Conservation (phyloP, 2,797 vertebrate species). For the Limosa lapponica region DNA sequence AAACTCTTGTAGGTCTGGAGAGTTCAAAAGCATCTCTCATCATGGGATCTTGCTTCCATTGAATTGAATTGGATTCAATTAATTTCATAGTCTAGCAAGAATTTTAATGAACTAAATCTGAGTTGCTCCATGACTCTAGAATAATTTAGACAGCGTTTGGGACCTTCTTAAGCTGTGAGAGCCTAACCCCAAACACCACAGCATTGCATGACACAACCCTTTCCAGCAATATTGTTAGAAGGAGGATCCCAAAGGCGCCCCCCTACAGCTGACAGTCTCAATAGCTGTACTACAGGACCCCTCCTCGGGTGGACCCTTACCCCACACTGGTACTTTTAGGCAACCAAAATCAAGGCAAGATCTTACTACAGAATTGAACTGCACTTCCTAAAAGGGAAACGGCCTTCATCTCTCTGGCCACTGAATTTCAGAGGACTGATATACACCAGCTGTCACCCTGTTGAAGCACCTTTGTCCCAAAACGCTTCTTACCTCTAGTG, state of each 20-base stretch:
- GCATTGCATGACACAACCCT: neutral
- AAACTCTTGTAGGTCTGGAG: neutral
- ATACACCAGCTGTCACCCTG: neutral
- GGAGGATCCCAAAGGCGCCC: neutral
- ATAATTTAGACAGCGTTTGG: neutral
- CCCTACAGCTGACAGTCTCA: neutral
- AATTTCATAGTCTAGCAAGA: neutral
- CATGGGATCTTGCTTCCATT: neutral
- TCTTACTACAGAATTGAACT: neutral
- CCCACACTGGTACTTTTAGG: too few relatives aligned
- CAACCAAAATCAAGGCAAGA: neutral
- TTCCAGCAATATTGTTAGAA: neutral
- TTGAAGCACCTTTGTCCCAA: neutral
- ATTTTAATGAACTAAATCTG: conserved; percentile 26
- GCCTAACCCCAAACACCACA: neutral
- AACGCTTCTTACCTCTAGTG: neutral
- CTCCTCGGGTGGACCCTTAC: neutral
- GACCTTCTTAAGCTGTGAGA: neutral
- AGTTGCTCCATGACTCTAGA: neutral
- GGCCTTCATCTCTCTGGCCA: neutral
- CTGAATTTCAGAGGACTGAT: neutral
- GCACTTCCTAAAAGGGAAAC: neutral
- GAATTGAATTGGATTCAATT: neutral
- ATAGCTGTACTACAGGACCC: neutral
- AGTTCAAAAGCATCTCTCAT: neutral